Evolutionary conservation across 1,140 invertebrate species (phyloP), one percentile per base, ranked within the genome.

Genomic region (Psilanteris sp.): DNA sequence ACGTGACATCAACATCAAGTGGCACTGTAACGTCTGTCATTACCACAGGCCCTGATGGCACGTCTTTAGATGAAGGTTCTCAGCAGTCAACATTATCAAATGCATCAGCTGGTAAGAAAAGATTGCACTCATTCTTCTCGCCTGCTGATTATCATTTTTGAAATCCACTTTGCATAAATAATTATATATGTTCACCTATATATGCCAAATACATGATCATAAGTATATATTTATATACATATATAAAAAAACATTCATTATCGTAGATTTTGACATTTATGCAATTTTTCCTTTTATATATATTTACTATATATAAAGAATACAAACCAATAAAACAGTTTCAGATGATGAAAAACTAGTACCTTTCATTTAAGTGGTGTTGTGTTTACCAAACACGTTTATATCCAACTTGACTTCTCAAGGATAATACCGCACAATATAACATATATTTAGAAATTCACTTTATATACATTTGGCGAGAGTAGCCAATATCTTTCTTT

Each of bases 1-100:
- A 86, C 48, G 85, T 87, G 7, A 85, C 85, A 57, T 86, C 89
- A 50, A 85, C 89, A 32, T 87, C 89, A 55, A 87, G 88, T 71
- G 91, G 91, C 79, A 92, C 93, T 11, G 94, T 95, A 55, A 95
- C 94, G n/a, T 93, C 93, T 34, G 92, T 96, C 46, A 93, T 95
- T 75, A 95, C 94, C 54, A 96, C 95, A 29, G 95, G 95, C 13
- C 95, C 95, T 1, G 95, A 96, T 89, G 95, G 95, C 27, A 92
- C 94, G 39, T 92, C 93, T 14, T 90, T 96, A 59, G 95, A 97
- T 86, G 96, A 97, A 88, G 95, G 93, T 72, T 96, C 94, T 76
- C 96, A 97, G 82, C 96, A 97, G 85, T 96, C 95, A 71, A 97
- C 95, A 59, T 90, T 96, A 50, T 96, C 95, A 37, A 96, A 96